Conservation (phyloP, 2,888 invertebrate species). For the Crossocerus cetratus region DNA sequence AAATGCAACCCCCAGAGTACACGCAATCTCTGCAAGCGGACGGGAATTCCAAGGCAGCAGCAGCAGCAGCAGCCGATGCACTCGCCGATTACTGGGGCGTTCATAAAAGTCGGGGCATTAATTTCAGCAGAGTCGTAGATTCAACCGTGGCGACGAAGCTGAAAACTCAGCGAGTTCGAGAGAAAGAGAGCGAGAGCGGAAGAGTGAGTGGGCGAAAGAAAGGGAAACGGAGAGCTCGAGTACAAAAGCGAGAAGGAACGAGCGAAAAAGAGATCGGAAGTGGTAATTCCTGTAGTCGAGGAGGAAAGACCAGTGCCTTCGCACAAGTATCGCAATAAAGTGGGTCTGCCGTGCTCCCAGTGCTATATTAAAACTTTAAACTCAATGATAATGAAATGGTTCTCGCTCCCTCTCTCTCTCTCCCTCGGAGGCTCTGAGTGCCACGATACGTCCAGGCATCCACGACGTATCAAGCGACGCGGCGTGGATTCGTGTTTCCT, state of each 20-base stretch:
- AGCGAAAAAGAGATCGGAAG: neutral
- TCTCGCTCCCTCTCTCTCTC: constrained; percentile 35
- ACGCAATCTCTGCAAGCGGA: no score
- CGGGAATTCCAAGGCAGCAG: no score
- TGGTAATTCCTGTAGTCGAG: constrained; percentile 29
- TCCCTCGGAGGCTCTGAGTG: neutral
- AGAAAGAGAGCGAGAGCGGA: neutral
- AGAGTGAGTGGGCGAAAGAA: no score
- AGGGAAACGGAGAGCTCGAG: neutral
- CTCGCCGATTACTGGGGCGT: constrained; percentile 44
- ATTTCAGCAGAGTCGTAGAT: constrained; percentile 49
- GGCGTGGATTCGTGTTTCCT: neutral
- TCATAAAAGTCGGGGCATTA: constrained; percentile 52
- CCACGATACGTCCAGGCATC: constrained; percentile 17
- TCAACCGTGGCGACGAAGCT: constrained; percentile 14
- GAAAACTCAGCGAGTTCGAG: neutral
- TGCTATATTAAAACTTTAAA: constrained; percentile 57
- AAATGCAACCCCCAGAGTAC: no score
- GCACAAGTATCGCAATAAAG: constrained; percentile 53
- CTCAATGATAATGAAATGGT: constrained; percentile 56
- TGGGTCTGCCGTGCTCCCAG: constrained; percentile 31
- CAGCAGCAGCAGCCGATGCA: neutral
- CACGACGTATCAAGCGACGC: neutral
- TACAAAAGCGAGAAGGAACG: neutral
- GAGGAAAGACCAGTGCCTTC: constrained; percentile 34